Percentiles rank a stretch among this genome's conserved stretches.
Conservation (phyloP, 2,113 vertebrate species). For the Haemorhous mexicanus region DNA sequence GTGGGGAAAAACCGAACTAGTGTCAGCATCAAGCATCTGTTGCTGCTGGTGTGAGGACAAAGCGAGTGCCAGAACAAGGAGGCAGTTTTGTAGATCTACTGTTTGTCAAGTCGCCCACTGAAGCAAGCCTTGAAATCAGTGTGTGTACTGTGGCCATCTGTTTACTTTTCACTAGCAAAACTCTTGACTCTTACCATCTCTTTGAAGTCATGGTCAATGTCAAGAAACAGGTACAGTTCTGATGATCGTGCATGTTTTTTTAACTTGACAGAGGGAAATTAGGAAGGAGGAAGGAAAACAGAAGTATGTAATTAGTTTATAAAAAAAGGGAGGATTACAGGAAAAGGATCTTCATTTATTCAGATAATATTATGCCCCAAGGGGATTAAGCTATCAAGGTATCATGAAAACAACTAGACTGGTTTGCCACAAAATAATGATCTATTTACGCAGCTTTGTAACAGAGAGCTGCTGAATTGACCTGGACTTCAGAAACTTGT, state of each 20-base stretch:
- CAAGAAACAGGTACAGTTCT: slow-evolving; percentile 49
- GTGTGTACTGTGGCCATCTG: slow-evolving; percentile 43
- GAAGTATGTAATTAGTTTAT: not conserved
- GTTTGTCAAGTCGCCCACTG: slow-evolving; percentile 56
- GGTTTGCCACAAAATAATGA: not conserved
- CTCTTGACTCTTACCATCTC: slow-evolving; percentile 27
- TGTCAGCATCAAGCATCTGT: slow-evolving; percentile 64
- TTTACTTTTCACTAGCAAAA: slow-evolving; percentile 58
- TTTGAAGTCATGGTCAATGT: slow-evolving; percentile 44
- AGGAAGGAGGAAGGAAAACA: slow-evolving; percentile 14
- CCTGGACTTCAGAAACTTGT: not conserved
- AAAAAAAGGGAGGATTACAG: not conserved
- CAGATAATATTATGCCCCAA: not conserved
- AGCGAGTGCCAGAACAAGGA: slow-evolving; percentile 50
- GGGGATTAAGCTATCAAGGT: not conserved
- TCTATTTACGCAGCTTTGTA: not conserved
- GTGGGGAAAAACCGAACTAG: not conserved
- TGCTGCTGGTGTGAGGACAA: slow-evolving; percentile 52
- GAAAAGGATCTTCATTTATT: slow-evolving; percentile 28
- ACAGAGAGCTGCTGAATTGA: not conserved
- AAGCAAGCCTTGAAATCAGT: slow-evolving; percentile 52
- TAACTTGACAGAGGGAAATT: not conserved
- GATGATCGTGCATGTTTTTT: slow-evolving; percentile 18
- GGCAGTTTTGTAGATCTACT: slow-evolving; percentile 60
- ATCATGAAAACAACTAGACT: not conserved